phyloP scores from a whole-genome alignment of 1,140 invertebrate genomes.

The Bombus sibiricus region DNA sequence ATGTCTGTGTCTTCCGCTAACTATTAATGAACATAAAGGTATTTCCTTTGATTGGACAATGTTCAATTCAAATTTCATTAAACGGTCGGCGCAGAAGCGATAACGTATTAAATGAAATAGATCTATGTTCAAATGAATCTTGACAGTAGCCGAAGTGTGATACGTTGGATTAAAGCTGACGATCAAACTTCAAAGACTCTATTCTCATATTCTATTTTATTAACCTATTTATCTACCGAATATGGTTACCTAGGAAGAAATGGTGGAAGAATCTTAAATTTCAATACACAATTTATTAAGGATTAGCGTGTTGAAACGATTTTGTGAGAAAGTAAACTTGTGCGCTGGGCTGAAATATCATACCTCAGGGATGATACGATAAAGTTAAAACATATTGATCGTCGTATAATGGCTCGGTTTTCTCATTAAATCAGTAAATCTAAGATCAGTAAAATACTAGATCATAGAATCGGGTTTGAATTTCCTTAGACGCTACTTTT shows the following conservation, averaged over 20 bases:
- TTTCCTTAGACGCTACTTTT: too few relatives aligned
- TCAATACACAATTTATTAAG: neutral
- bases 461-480: too few relatives aligned
- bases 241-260: neutral
- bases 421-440: neutral
- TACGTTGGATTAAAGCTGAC: neutral
- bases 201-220: neutral
- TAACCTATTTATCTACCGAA: neutral
- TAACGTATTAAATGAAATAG: neutral
- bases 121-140: constrained; percentile 7
- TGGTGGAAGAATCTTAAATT: neutral
- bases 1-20: neutral
- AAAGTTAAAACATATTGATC: constrained; percentile 25
- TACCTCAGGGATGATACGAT: neutral
- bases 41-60: neutral
- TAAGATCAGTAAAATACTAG: too few relatives aligned
- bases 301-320: neutral
- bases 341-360: neutral
- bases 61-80: constrained; percentile 20
- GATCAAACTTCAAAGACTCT: neutral
- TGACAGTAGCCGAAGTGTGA: too few relatives aligned
- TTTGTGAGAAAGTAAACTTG: neutral
- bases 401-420: neutral
- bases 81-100: neutral
- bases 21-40: neutral